These are phyloP conservation scores for Lanistes nyassanus DNA, from an alignment of 1,140 invertebrate species.

Conservation along the genomic window DNA sequence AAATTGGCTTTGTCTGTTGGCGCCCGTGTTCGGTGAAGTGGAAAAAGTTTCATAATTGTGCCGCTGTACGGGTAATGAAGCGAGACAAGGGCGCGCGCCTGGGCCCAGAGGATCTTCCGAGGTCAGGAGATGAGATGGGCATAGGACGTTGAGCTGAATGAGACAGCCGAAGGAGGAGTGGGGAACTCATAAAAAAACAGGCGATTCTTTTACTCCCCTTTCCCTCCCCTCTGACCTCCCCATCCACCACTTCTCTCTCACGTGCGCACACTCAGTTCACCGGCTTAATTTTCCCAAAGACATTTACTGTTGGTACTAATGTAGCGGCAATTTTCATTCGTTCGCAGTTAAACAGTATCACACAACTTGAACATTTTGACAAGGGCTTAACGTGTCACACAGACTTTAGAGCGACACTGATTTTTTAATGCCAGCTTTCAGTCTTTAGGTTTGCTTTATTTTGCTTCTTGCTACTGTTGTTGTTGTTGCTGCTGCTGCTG, in stretches of 20 bases:
- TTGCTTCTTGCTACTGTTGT: background rate
- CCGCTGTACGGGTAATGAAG: slow-evolving; percentile 13
- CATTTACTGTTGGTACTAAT: too few species aligned
- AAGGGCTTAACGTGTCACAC: too few species aligned
- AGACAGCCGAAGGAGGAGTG: background rate
- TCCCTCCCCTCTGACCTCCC: too few species aligned
- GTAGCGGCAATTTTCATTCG: too few species aligned
- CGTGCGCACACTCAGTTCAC: too few species aligned
- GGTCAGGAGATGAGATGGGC: background rate
- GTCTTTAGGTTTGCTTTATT: background rate
- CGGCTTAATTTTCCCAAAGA: too few species aligned
- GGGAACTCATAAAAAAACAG: background rate
- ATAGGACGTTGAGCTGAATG: background rate
- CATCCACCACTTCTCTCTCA: too few species aligned
- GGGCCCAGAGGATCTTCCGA: background rate
- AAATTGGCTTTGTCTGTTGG: slow-evolving; percentile 20
- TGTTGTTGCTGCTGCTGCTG: slow-evolving; percentile 14
- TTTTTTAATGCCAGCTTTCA: too few species aligned
- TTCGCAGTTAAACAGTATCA: background rate
- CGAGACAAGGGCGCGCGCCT: background rate
- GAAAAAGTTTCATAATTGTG: slow-evolving; percentile 20
- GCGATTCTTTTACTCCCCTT: background rate
- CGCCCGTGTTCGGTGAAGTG: slow-evolving; percentile 1
- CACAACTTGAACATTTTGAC: too few species aligned
- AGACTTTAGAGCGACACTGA: too few species aligned